Base-by-base conservation (phyloP, 2,113 vertebrate species). In the Prunella fulvescens region DNA sequence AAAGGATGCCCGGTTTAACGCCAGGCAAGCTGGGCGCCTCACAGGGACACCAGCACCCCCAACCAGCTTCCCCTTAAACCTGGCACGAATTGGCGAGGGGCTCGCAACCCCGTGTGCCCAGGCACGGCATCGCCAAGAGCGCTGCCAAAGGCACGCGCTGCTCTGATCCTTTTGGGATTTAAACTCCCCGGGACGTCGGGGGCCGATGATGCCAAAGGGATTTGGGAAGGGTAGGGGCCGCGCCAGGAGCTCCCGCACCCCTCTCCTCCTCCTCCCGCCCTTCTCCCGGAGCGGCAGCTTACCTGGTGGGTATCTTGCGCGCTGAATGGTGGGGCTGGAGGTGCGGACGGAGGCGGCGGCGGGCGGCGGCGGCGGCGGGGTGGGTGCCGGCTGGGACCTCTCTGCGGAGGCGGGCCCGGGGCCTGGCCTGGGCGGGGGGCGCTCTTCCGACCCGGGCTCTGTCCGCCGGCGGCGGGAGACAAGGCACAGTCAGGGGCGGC, bases 261-360 rank as follows among this genome's bases (percentile, higher is more conserved):
- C 8, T 12, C 9, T 13, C 29, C 10, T 6, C 31, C 24, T 7
- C 35, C 19, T 18, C 6, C 42, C 5, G 47, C 31, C 35, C 18
- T 37, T 51, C 8, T 29, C 65, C 45, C 62, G 16, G 40, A 35
- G 47, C 77, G 19, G 71, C 70, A 47, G 33, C 96, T 84, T 98
- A 99, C 99, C 99, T 99, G 98, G 98, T 98, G 98, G 98, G 94
- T 98, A 98, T 98, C 98, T 98, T 98, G 98, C 98, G 98, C 98
- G 99, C 98, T 99, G 99, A 99, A 99, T 99, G 98, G 98, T 99
- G 99, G 97, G 97, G 97, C 96, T 97, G 96, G 98, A 98, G 96
- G 98, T 98, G 98, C 98, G 98, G 97, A 97, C 98, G 95, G 97
- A 77, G n/a, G 97, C 96, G 86, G 98, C 93, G 80, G 97, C 97